Base-by-base conservation (phyloP, 2,113 vertebrate genomes). In the Triplophysa siluroides region DNA sequence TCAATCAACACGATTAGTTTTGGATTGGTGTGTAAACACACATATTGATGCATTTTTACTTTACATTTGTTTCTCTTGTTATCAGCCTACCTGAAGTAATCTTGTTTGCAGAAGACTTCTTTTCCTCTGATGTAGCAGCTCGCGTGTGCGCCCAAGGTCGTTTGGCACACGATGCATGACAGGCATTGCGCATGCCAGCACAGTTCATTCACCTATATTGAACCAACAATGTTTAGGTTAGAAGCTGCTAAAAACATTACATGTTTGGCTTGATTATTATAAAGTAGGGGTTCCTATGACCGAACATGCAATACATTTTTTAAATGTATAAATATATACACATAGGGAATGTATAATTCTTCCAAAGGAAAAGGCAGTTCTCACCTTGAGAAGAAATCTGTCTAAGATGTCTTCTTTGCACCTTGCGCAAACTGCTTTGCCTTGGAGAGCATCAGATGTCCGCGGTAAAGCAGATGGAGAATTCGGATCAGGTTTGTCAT, bases 51-150 rank as follows among this genome's bases (percentile, higher is more conserved):
- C 19, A 29, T 8, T 24, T 43, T 21, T 8, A 33, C 52, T 63
- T 24, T 9, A n/a, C 52, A 29, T 18, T 8, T 26, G 8, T 21
- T 58, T n/a, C 18, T 19, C 18, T 21, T 19, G n/a, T 0, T 6
- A 54, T 26, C 23, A 68, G 23, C 63, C 19, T 95, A 98, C 97
- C 97, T 95, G 90, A 98, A 97, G 90, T 99, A 99, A 91, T 99
- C 96, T 54, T 96, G 93, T 90, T 98, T 98, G 90, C 97, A 99
- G 92, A 96, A 99, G 85, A 99, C 95, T 84, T 97, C 96, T 86
- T 96, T 97, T 45, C 97, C 96, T 92, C 97, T 98, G 87, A 98
- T 97, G 83, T 97, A 99, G 78, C 97, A 99, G 87, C 96, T 99
- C 29, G 94, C 94, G 60, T 98, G 95, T 80, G 95, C 93, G 90